phyloP scores from a whole-genome alignment of 2,888 invertebrate species.

The Acleris holmiana region DNA sequence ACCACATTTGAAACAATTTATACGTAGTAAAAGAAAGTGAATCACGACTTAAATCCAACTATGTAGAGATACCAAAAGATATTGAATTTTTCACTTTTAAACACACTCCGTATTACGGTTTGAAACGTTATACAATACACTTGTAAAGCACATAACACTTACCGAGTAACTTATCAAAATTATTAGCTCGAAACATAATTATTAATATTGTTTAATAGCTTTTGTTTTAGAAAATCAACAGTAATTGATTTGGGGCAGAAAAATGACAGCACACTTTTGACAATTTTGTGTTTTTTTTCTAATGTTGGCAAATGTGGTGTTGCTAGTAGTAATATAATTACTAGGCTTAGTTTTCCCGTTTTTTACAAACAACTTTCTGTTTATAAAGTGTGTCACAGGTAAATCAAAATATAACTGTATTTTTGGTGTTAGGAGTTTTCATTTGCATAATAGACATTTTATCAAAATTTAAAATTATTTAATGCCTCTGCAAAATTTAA shows the following conservation, averaged over 20 bases:
- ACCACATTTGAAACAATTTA: constrained; percentile 19
- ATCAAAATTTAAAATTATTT: too few species aligned
- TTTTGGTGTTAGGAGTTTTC: too few species aligned
- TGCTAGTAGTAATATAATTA: constrained; percentile 1
- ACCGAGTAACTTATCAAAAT: constrained; percentile 88
- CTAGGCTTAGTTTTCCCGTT: constrained; percentile 5
- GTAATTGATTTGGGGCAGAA: constrained; percentile 70
- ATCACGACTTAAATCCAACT: constrained; percentile 22
- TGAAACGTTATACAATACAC: not conserved
- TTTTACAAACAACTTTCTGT: too few species aligned
- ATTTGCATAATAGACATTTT: too few species aligned
- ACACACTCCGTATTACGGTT: constrained; percentile 5
- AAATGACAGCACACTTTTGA: constrained; percentile 80
- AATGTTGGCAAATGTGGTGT: constrained; percentile 50
- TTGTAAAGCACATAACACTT: constrained; percentile 49
- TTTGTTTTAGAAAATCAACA: constrained; percentile 75
- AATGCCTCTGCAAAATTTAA: too few species aligned
- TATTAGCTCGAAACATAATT: constrained; percentile 86
- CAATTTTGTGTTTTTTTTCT: constrained; percentile 62
- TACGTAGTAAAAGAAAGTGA: constrained; percentile 36
- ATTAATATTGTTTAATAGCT: constrained; percentile 54
- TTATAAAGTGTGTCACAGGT: too few species aligned
- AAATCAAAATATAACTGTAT: too few species aligned
- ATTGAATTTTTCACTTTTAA: constrained; percentile 25
- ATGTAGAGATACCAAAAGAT: constrained; percentile 29